Evolutionary conservation across 1,140 invertebrate species (phyloP).

Genomic region (Harpegnathos saltator): DNA sequence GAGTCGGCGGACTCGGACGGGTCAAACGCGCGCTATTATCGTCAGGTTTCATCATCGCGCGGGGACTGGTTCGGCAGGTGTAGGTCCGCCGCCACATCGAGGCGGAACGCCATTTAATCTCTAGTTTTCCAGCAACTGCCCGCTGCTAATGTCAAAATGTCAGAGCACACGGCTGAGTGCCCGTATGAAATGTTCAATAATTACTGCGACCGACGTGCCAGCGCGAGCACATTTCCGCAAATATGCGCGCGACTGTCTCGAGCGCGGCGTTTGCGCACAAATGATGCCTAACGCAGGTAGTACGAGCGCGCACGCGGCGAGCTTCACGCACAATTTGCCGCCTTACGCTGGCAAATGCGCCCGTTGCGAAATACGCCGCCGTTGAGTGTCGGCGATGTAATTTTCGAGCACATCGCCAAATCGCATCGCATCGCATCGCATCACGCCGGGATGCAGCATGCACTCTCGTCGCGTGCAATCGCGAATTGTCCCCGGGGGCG

Average conservation of each 20-base stretch:
- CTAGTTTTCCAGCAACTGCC: constrained; percentile 61
- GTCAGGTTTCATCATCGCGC: constrained; percentile 34
- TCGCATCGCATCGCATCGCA: not conserved
- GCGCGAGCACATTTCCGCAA: constrained; percentile 12
- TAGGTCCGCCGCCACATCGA: constrained; percentile 14
- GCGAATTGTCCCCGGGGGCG: not conserved
- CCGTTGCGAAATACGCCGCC: constrained; percentile 57
- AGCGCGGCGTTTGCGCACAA: constrained; percentile 52
- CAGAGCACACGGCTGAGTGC: constrained; percentile 76
- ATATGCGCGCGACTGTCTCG: not conserved
- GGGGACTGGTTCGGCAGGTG: constrained; percentile 56
- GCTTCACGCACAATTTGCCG: constrained; percentile 70
- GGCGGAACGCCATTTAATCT: constrained; percentile 50
- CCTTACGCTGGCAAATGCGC: constrained; percentile 57
- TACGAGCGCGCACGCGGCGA: constrained; percentile 16
- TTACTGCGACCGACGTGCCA: constrained; percentile 69
- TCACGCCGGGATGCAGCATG: too few species aligned
- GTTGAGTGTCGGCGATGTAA: constrained; percentile 16
- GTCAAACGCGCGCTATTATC: constrained; percentile 40
- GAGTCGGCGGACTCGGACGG: constrained; percentile 5
- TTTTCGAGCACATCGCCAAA: constrained; percentile 30
- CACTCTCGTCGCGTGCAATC: not conserved
- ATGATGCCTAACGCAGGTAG: constrained; percentile 60
- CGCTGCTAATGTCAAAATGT: constrained; percentile 79
- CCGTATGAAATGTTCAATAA: constrained; percentile 74